Evolutionary conservation across 1,140 invertebrate species (phyloP).

Genomic region (Caenorhabditis latens): DNA sequence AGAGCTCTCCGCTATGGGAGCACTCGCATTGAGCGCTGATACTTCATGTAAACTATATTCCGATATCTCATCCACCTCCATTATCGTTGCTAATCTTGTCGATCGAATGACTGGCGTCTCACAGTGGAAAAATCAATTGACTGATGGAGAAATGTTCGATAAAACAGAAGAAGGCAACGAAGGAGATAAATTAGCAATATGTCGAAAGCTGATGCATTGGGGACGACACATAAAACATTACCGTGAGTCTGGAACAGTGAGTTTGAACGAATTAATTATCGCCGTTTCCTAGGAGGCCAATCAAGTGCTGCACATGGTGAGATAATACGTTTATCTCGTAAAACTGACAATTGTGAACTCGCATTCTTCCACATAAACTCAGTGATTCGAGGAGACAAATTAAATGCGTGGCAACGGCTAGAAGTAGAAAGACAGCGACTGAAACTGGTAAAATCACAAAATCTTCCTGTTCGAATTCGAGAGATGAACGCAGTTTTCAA

Average conservation of each 20-base stretch:
- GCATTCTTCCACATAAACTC: conserved; percentile 47
- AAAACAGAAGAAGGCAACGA: conserved; percentile 31
- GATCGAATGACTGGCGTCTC: conserved; percentile 21
- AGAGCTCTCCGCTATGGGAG: conserved; percentile 24
- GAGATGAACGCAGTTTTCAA: conserved; percentile 43
- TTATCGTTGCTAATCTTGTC: conserved; percentile 24
- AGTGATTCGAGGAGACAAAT: conserved; percentile 18
- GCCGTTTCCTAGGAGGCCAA: not conserved
- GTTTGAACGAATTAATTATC: not conserved
- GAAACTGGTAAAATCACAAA: conserved; percentile 4
- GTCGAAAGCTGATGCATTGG: conserved; percentile 49
- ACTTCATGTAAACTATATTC: conserved; percentile 35
- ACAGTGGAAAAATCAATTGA: conserved; percentile 25
- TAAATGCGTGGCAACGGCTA: not conserved
- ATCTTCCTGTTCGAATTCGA: conserved; percentile 11
- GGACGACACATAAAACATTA: conserved; percentile 27
- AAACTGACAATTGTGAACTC: conserved; percentile 32
- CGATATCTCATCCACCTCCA: conserved; percentile 15
- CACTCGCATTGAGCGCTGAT: conserved; percentile 18
- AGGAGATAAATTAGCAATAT: conserved; percentile 23
- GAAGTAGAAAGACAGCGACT: conserved; percentile 32
- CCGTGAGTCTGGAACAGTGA: not conserved
- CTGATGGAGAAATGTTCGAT: conserved; percentile 27
- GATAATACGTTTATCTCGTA: conserved; percentile 31
- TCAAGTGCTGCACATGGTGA: conserved; percentile 12